These are phyloP conservation scores for Euwallacea similis DNA, from an alignment of 1,140 invertebrate genomes.

Conservation along the genomic window DNA sequence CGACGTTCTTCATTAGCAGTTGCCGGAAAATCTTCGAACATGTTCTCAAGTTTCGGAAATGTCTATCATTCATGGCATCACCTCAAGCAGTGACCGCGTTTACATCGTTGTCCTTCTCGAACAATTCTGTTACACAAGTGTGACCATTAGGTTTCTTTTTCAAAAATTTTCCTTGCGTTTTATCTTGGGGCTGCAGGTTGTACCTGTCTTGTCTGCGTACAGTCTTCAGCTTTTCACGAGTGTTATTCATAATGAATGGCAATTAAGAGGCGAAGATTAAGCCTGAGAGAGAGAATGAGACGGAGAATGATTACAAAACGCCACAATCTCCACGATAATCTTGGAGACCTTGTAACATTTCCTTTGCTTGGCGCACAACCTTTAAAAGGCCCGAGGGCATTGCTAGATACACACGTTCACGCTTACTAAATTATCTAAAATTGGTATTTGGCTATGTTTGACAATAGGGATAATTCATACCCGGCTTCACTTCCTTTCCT, in stretches of 20 bases:
- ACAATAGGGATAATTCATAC: slow-evolving; percentile 31
- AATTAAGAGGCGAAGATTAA: slow-evolving; percentile 40
- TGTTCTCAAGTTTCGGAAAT: too few relatives aligned
- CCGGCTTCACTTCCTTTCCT: slow-evolving; percentile 17
- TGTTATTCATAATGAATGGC: slow-evolving; percentile 46
- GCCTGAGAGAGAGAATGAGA: neutral
- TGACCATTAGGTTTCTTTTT: too few relatives aligned
- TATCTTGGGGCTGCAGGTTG: slow-evolving; percentile 29
- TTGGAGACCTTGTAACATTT: slow-evolving; percentile 50
- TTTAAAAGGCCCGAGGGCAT: slow-evolving; percentile 45
- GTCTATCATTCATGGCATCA: too few relatives aligned
- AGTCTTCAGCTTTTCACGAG: slow-evolving; percentile 45
- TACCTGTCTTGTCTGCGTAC: slow-evolving; percentile 43
- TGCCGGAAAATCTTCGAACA: too few relatives aligned
- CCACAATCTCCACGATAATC: slow-evolving; percentile 48
- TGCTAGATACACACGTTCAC: slow-evolving; percentile 20
- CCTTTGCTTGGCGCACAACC: slow-evolving; percentile 44
- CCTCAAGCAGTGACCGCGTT: too few relatives aligned
- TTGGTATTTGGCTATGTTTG: slow-evolving; percentile 29
- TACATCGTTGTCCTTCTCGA: too few relatives aligned
- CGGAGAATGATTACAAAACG: slow-evolving; percentile 42
- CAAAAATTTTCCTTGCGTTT: too few relatives aligned
- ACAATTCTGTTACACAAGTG: too few relatives aligned
- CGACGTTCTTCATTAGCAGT: too few relatives aligned
- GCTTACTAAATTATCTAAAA: slow-evolving; percentile 39